These are phyloP conservation scores for Loxodonta africana DNA, from an alignment of 2,113 vertebrate genomes.

Conservation along the genomic window DNA sequence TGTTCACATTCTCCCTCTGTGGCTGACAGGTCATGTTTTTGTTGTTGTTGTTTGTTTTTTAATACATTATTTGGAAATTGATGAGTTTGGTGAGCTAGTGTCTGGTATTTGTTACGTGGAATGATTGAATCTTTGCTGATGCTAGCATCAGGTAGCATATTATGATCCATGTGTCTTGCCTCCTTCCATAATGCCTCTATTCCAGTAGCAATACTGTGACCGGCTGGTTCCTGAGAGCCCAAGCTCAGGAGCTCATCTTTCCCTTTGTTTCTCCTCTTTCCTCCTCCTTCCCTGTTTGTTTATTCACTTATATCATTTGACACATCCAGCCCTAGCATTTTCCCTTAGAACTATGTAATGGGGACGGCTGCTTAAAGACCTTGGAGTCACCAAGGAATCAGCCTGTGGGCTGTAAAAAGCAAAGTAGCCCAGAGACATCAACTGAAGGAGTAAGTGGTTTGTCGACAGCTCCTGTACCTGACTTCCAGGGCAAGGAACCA, in stretches of 20 bases:
- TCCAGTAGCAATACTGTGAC: neutral
- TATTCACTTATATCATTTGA: neutral
- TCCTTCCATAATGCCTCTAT: neutral
- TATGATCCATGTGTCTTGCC: fast-evolving
- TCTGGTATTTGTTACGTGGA: neutral
- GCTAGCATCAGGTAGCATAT: fast-evolving
- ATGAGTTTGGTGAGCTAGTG: neutral
- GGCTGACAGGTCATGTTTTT: neutral
- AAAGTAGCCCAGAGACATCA: neutral
- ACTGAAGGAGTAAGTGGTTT: neutral
- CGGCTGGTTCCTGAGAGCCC: neutral
- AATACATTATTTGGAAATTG: neutral
- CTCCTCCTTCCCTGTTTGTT: neutral
- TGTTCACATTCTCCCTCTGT: neutral
- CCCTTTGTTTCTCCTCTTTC: neutral
- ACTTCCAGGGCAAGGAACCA: neutral
- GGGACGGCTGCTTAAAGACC: neutral
- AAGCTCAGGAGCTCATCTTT: neutral
- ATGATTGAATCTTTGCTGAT: neutral
- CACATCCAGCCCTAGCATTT: neutral
- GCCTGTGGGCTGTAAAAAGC: neutral
- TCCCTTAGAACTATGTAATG: neutral
- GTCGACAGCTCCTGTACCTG: neutral
- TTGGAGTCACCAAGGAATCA: neutral
- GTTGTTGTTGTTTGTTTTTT: neutral